A percentile compares a stretch with the other conserved stretches of the same genome.
Conservation (phyloP, 2,888 invertebrate genomes). For the Crioceris asparagi region DNA sequence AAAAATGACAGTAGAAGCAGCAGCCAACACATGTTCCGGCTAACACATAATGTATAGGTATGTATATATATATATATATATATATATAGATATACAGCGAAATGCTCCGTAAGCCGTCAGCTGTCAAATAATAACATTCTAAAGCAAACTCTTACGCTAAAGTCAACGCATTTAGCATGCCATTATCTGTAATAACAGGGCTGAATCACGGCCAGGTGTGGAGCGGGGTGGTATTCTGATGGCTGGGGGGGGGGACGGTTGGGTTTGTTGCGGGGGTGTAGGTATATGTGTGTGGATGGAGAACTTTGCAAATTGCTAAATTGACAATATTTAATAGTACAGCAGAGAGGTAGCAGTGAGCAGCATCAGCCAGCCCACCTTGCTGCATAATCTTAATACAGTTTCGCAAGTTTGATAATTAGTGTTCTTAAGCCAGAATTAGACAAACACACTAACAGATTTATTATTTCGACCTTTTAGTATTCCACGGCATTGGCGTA, state of each 20-base stretch:
- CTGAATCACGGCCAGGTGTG: constrained; percentile 34
- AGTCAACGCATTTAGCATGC: constrained; percentile 38
- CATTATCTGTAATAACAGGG: constrained; percentile 38
- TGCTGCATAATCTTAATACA: constrained; percentile 40
- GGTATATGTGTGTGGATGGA: not conserved
- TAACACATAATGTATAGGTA: no score
- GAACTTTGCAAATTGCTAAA: constrained; percentile 37
- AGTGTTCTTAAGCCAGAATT: constrained; percentile 40
- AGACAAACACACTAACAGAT: constrained; percentile 38
- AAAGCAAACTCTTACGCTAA: constrained; percentile 35
- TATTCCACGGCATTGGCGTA: no score
- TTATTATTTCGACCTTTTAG: constrained; percentile 33
- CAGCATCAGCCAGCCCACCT: constrained; percentile 22
- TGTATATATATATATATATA: not conserved
- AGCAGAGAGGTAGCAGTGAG: constrained; percentile 1
- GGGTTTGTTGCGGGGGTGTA: not conserved
- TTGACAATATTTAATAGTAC: constrained; percentile 39
- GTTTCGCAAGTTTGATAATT: constrained; percentile 41
- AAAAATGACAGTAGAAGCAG: no score
- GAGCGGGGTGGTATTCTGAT: not conserved
- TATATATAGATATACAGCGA: constrained; percentile 1
- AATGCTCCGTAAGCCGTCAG: constrained; percentile 31
- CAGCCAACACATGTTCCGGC: no score
- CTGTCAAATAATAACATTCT: constrained; percentile 34
- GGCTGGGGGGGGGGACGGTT: not conserved